Evolutionary conservation across 53 echinoderm and acorn worm species (phyloP), one percentile per base, ranked within the genome.

Genomic region (Echinometra lucunter): DNA sequence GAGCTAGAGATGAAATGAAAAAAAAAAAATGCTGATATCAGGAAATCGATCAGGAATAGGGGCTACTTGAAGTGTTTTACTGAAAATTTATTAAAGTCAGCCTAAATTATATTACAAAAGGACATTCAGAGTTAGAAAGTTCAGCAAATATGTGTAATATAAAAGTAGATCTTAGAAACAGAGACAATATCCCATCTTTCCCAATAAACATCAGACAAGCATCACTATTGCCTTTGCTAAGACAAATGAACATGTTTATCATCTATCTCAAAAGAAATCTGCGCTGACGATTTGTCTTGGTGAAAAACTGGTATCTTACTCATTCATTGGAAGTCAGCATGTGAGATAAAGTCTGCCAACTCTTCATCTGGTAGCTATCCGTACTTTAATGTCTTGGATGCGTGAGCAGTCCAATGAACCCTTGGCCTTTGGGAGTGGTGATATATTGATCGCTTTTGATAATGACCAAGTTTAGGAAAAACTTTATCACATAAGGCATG

Each of bases 101-200:
- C 44, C 85, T 35, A 83, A 83, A 45, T 44, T 83, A 44, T 45
- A 83, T 21, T 47, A 45, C n/a, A 2, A 45, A 47, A 45, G 44
- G 44, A n/a, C 17, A 44, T 83, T 3, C 44, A n/a, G 44, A 83
- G 40, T 83, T 83, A 38, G 85, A 83, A 10, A 83, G 85, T 47
- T 44, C 25, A n/a, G 85, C 85, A 83, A 83, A 44, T 83, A 44
- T 83, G 83, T 83, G 44, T 40, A 83, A 83, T 47, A 44, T 83
- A 44, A 23, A 21, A 32, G 15, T 32, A 69, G 9, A 30, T 8
- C 7, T 6, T 69, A 8, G 11, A 32, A 9, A 53, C 9, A 32
- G 32, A 32, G 30, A 34, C 32, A 34, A 69, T 11, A 32, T 69
- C 11, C 34, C 69, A 69, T 30, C 66, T 8, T 66, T 32, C 10